A percentile compares a stretch with the other conserved stretches of the same genome.
Conservation (phyloP, 1,140 invertebrate species). For the Penaeus indicus region DNA sequence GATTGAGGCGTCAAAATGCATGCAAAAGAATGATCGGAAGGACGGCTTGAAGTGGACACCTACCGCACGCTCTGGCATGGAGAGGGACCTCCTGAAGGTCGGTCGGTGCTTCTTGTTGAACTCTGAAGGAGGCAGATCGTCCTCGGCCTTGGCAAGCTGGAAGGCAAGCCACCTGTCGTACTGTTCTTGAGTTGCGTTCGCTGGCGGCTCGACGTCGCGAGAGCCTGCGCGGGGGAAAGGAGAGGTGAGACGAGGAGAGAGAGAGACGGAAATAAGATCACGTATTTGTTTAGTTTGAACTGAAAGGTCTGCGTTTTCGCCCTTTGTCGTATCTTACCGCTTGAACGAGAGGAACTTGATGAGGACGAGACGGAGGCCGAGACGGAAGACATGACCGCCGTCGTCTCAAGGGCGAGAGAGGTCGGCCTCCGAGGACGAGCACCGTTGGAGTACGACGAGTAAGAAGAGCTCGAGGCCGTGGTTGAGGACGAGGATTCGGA, state of each 20-base stretch:
- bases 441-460: slow-evolving; percentile 40
- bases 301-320: not conserved
- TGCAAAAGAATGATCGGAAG: not conserved
- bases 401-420: slow-evolving; percentile 41
- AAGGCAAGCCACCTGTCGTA: slow-evolving; percentile 66
- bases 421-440: slow-evolving; percentile 47
- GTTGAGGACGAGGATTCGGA: not conserved
- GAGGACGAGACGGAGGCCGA: slow-evolving; percentile 21
- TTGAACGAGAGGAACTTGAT: not conserved
- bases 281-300: no score
- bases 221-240: not conserved
- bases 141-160: slow-evolving; percentile 65
- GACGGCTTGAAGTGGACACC: not conserved
- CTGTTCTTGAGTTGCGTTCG: slow-evolving; percentile 62
- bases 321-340: not conserved
- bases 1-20: no score
- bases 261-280: not conserved
- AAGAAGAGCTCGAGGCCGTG: not conserved
- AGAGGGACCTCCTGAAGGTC: slow-evolving; percentile 52
- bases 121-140: slow-evolving; percentile 61
- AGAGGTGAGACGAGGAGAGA: not conserved
- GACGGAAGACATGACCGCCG: not conserved
- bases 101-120: slow-evolving; percentile 63
- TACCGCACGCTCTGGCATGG: slow-evolving; percentile 64
- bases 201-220: slow-evolving; percentile 42